phyloP scores from a whole-genome alignment of 2,113 vertebrate species.

The Oryzias celebensis region DNA sequence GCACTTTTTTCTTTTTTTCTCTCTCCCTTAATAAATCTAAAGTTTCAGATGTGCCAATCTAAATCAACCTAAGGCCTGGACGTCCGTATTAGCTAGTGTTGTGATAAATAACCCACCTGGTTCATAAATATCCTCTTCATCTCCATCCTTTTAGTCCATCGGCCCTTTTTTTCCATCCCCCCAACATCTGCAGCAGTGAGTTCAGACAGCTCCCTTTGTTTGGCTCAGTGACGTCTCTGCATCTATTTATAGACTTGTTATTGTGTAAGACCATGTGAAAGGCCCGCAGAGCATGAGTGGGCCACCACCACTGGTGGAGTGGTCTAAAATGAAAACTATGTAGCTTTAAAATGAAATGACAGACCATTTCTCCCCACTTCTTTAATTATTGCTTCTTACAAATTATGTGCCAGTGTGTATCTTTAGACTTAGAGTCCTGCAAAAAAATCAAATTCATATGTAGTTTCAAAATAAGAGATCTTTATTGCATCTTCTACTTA shows the following conservation, averaged over 20 bases:
- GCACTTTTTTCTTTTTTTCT: background rate
- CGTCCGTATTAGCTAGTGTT: background rate
- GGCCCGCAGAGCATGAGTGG: conserved; percentile 25
- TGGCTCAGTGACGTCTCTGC: conserved; percentile 39
- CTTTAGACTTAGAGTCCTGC: too few relatives aligned
- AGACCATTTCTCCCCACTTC: too few relatives aligned
- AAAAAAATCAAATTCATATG: too few relatives aligned
- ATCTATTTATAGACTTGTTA: conserved; percentile 69
- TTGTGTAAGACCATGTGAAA: conserved; percentile 57
- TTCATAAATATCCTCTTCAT: conserved; percentile 12
- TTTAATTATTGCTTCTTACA: too few relatives aligned
- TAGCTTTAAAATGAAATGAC: too few relatives aligned
- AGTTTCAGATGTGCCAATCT: background rate
- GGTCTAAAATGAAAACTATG: too few relatives aligned
- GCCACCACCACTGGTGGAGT: conserved; percentile 3
- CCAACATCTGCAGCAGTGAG: conserved; percentile 55
- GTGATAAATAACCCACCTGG: background rate
- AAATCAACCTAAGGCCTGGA: conserved; percentile 1
- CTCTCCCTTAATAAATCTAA: background rate
- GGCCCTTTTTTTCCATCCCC: conserved; percentile 35
- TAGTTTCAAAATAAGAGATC: too few relatives aligned
- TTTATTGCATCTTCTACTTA: too few relatives aligned
- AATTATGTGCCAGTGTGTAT: too few relatives aligned
- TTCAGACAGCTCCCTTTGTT: conserved; percentile 51
- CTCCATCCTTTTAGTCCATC: conserved; percentile 20